phyloP scores from a whole-genome alignment of 2,797 vertebrate species.

The Zalophus californianus region DNA sequence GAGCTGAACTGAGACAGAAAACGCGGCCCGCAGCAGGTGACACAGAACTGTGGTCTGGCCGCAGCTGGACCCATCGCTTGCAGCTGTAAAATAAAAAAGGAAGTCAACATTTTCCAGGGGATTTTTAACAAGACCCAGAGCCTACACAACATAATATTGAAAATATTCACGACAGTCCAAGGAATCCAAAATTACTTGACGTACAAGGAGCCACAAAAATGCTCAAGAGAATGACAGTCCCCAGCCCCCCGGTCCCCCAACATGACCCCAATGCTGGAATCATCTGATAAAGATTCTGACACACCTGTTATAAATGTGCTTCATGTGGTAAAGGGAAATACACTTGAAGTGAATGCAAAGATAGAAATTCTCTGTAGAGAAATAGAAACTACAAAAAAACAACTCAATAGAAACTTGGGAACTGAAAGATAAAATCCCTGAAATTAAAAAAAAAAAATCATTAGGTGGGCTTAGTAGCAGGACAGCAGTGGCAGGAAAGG shows the following conservation, averaged over 20 bases:
- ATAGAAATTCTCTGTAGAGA: neutral
- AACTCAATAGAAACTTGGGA: neutral
- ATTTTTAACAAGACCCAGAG: neutral
- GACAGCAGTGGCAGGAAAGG: neutral
- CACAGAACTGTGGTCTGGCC: neutral
- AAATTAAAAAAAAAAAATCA: neutral
- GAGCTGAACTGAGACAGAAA: neutral
- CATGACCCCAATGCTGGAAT: neutral
- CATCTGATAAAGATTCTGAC: too few species aligned
- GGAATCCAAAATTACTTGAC: neutral
- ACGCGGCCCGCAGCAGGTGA: rapidly evolving
- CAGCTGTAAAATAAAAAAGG: neutral
- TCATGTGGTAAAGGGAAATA: neutral
- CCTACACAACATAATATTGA: too few species aligned
- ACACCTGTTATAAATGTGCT: too few species aligned
- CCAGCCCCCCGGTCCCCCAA: neutral
- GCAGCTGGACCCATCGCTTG: rapidly evolving
- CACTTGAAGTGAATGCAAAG: neutral
- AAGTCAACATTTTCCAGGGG: neutral
- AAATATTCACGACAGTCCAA: neutral
- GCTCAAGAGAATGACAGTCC: neutral
- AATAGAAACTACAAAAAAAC: neutral
- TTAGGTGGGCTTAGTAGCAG: neutral
- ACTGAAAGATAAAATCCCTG: neutral
- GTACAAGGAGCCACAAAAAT: neutral